A percentile compares a stretch with the other conserved stretches of the same genome.
These are phyloP conservation scores for Paragorgia papillata DNA, from an alignment of 92 coral and sea anemone genomes.

Conservation along the genomic window DNA sequence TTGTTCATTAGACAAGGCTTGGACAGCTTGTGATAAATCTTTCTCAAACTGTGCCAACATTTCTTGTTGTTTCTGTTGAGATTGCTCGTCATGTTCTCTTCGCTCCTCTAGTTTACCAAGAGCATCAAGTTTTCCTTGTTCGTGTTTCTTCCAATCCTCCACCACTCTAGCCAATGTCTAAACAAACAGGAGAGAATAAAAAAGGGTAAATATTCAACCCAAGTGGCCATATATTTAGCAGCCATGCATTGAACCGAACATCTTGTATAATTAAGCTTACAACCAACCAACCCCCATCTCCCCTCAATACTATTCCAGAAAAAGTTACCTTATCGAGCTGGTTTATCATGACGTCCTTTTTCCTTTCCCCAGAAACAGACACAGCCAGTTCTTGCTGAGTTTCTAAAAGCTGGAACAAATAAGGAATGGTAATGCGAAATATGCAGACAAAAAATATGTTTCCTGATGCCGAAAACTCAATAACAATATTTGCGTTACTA, in stretches of 20 bases:
- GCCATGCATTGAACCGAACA: no score
- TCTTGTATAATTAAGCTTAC: no score
- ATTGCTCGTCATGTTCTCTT: slow-evolving; percentile 75
- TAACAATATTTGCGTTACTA: no score
- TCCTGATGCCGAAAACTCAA: no score
- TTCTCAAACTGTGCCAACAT: slow-evolving; percentile 95
- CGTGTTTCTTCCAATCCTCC: slow-evolving; percentile 99
- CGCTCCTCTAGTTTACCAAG: slow-evolving; percentile 79
- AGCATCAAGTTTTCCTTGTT: slow-evolving; percentile 77
- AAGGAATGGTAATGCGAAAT: no score
- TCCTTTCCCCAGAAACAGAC: slow-evolving; percentile 88
- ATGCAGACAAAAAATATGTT: no score
- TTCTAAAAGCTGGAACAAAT: slow-evolving; percentile 68
- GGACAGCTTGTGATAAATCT: slow-evolving; percentile 87
- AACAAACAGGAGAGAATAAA: neutral
- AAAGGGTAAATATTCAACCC: no score
- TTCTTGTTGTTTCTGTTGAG: slow-evolving; percentile 92
- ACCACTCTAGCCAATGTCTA: slow-evolving; percentile 99
- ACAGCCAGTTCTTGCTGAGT: slow-evolving; percentile 91
- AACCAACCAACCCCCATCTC: no score
- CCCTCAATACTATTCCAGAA: neutral
- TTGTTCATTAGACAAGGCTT: slow-evolving; percentile 85
- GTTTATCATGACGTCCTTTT: slow-evolving; percentile 97
- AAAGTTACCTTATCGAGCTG: slow-evolving; percentile 89
- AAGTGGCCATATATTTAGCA: no score